Conservation (phyloP, 2,113 vertebrate genomes). For the Tonatia bakeri region DNA sequence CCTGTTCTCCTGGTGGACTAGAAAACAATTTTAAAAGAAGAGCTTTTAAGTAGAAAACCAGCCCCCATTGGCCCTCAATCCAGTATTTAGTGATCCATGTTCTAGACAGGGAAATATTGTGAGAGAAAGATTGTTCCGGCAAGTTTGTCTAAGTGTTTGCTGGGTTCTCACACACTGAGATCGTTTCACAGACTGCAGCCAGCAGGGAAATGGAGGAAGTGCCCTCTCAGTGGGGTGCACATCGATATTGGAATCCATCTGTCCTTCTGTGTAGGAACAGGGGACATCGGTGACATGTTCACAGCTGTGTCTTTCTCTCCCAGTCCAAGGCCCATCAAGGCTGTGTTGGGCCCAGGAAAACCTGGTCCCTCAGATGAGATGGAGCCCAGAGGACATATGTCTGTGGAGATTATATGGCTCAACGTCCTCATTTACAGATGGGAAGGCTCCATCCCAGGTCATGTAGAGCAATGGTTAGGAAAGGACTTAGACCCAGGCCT, state of each 20-base stretch:
- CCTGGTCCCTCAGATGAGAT: neutral
- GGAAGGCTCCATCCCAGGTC: neutral
- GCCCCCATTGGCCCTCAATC: conserved; percentile 12
- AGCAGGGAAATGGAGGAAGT: neutral
- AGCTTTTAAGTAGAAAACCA: conserved; percentile 53
- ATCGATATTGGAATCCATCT: too few species aligned
- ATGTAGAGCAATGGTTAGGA: neutral
- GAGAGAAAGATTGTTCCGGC: conserved; percentile 39
- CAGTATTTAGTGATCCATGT: conserved; percentile 22
- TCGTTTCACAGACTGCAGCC: neutral
- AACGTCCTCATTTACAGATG: neutral
- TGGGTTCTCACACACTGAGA: neutral
- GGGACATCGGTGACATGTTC: neutral
- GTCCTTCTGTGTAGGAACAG: neutral
- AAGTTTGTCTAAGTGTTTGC: neutral
- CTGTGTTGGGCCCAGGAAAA: neutral
- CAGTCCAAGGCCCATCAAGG: neutral
- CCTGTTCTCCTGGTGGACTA: neutral
- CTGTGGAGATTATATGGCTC: neutral
- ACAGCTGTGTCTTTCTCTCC: neutral
- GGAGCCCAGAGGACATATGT: neutral
- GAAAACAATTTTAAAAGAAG: conserved; percentile 21
- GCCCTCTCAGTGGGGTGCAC: neutral
- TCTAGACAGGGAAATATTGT: conserved; percentile 27
- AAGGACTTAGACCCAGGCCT: neutral